Base-by-base conservation (phyloP, 2,797 vertebrate species). In the Sebastes reedi region DNA sequence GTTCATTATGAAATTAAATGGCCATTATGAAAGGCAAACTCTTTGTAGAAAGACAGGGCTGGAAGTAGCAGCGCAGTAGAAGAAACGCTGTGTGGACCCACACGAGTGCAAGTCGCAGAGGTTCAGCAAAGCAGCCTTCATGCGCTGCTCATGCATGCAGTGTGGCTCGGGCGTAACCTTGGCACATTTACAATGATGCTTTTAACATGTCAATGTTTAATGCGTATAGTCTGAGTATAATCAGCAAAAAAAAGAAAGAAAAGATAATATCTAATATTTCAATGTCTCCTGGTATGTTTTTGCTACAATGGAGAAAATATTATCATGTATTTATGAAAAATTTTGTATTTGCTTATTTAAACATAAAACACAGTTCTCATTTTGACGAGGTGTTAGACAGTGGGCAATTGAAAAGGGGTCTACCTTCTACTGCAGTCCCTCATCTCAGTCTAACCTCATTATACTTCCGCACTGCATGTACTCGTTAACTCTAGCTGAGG, bases 381-480 rank as follows among this genome's bases (percentile, higher is more conserved):
- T 68, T 52, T 46, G 11, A 36, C n/a, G 13, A 61, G 4, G n/a
- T 59, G n/a, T 59, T 18, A 32, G 55, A 67, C 5, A 30, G 7
- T 14, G 4, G 10, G 60, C 16, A 24, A 8, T 8, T 77, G 34
- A 71, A 75, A 67, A 24, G 20, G n/a, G 14, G 25, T 61, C n/a
- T 62, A 8, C 6, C n/a, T 36, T 58, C 22, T n/a, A 30, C 60
- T 30, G 16, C 16, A 50, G 18, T 50, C 46, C 46, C 52, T 22
- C 8, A 55, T 81, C 39, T 73, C 34, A 65, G 50, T 50, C 22
- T 67, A 72, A 75, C 62, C 67, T 54, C 11, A 66, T 85, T 62
- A 24, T 25, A 18, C 34, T 76, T 60, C 24, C 9, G 11, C 20
- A 55, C 58, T 20, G 8, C 39, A 8, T 74, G 55, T 59, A 61